phyloP scores from a whole-genome alignment of 2,797 vertebrate species.

The Pristis pectinata region DNA sequence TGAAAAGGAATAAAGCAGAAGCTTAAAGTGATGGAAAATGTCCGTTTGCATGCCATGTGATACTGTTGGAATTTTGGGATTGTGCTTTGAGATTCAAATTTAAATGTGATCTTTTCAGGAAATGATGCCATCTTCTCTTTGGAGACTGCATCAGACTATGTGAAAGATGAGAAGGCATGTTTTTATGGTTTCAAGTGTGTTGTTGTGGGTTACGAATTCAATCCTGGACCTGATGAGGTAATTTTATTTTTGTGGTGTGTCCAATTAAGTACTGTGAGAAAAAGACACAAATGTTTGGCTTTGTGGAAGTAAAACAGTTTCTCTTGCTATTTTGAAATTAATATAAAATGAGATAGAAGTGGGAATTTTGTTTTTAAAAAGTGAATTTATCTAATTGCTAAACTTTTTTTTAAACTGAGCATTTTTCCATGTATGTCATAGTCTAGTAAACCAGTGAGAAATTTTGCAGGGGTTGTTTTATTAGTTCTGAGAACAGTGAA shows the following conservation, averaged over 20 bases:
- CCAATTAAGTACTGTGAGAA: background rate
- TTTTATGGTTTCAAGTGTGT: constrained; percentile 98
- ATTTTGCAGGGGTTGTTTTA: background rate
- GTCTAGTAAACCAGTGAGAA: background rate
- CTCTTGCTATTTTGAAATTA: background rate
- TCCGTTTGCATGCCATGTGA: background rate
- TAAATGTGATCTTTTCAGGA: constrained; percentile 57
- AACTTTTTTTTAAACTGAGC: background rate
- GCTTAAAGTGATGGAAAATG: background rate
- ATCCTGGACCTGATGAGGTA: constrained; percentile 91
- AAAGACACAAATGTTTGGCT: background rate
- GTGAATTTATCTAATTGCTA: background rate
- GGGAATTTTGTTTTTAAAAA: background rate
- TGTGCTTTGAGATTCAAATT: background rate
- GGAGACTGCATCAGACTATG: constrained; percentile 97
- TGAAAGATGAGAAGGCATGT: constrained; percentile 95
- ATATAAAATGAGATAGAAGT: background rate
- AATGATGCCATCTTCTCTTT: constrained; percentile 94
- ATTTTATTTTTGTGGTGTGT: constrained; percentile 35
- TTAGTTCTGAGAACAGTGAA: background rate
- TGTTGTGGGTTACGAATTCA: constrained; percentile 95
- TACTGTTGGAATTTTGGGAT: background rate
- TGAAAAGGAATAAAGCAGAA: background rate
- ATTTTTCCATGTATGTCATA: background rate
- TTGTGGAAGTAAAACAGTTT: background rate